Evolutionary conservation across 2,797 vertebrate species (phyloP), one percentile per base, ranked within the genome.

Genomic region (Macropus fuliginosus): DNA sequence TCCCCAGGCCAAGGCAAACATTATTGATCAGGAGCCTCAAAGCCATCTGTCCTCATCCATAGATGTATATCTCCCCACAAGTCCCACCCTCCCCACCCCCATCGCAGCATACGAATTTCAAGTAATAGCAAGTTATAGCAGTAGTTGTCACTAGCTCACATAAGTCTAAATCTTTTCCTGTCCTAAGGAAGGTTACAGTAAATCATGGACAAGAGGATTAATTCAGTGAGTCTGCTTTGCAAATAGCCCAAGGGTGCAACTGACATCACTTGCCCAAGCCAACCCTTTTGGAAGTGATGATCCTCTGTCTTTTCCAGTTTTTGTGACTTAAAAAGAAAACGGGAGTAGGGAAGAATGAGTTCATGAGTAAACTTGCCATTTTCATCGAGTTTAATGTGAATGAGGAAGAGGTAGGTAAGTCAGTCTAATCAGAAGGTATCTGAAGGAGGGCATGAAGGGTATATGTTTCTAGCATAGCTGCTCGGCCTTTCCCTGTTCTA

Each of bases 101-200:
- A n/a, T 52, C 0, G 5, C 13, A 56, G 0, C 0, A 28, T 57
- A 28, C 0, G 0, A 16, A 93, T 55, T 97, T 97, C 98, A 96
- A 94, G 96, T 46, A 93, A 56, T 28, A 87, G 57, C 28, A 56
- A 56, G 91, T 21, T 91, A 81, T 40, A 96, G 96, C 95, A 96
- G 97, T 54, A 97, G 96, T 34, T 91, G 93, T 87, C 56, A n/a
- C 91, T 57, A 81, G 92, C 87, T 56, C 93, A 90, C 6, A 59
- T 1, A 59, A 96, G 93, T 90, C 50, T 56, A 56, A 96, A 91
- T 87, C 54, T 56, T 55, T 11, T 5, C 55, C 90, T 54, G 28
- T 96, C 92, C 95, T 28, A 31, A 96, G 96, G 94, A 96, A 92
- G 91, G 89, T 1, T 50, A 96, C 92, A 96, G 96, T 54, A 94